Evolutionary conservation across 2,797 vertebrate genomes (phyloP).

Genomic region (Loris lydekkerianus): DNA sequence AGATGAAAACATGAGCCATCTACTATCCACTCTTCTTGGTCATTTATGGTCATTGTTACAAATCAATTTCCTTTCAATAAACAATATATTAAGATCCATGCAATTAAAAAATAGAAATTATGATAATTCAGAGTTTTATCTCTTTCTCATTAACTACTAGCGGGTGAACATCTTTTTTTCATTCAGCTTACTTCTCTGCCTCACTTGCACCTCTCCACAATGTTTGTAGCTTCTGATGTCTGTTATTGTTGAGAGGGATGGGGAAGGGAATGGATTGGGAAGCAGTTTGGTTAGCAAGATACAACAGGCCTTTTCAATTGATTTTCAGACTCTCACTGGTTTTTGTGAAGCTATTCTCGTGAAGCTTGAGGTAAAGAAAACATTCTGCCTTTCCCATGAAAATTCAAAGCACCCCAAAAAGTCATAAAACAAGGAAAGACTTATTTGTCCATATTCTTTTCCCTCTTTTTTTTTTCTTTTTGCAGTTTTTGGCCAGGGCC

Average conservation of each 20-base stretch:
- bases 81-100: not conserved
- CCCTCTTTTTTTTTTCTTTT: not conserved
- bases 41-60: not conserved
- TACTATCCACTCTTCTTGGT: not conserved
- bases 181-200: not conserved
- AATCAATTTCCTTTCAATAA: not conserved
- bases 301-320: not conserved
- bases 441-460: not conserved
- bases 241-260: not conserved
- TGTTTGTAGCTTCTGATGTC: not conserved
- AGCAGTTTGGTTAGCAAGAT: not conserved
- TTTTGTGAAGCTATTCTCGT: not conserved
- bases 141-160: not conserved
- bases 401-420: not conserved
- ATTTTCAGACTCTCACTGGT: not conserved
- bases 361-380: not conserved
- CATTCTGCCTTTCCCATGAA: not conserved
- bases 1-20: not conserved
- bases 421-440: not conserved
- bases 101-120: not conserved
- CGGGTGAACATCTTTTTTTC: not conserved
- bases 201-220: rapidly evolving
- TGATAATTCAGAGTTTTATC: not conserved
- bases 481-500: too few species aligned
- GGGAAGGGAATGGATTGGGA: rapidly evolving